phyloP scores from a whole-genome alignment of 1,140 invertebrate species.

The Habropoda laboriosa region DNA sequence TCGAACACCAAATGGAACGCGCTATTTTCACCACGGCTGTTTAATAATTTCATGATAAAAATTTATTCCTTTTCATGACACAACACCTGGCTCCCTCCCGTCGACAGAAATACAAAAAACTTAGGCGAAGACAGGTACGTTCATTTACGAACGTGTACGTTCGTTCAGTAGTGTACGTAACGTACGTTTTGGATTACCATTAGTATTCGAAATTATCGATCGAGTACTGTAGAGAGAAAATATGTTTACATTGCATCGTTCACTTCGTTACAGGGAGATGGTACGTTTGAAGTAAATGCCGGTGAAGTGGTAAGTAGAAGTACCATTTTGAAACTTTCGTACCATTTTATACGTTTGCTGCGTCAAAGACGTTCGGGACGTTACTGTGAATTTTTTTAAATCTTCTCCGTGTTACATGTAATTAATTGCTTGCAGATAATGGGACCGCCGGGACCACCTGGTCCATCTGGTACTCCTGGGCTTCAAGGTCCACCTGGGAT shows the following conservation, averaged over 20 bases:
- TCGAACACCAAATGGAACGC: background rate
- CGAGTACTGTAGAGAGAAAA: too few species aligned
- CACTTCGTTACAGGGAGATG: conserved; percentile 87
- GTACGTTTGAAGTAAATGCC: conserved; percentile 87
- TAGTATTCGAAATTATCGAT: background rate
- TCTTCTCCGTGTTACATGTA: background rate
- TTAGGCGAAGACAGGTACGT: conserved; percentile 92
- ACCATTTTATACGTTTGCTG: background rate
- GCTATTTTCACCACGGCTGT: background rate
- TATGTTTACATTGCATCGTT: background rate
- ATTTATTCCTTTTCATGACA: conserved; percentile 66
- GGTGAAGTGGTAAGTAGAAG: conserved; percentile 86
- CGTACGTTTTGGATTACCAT: background rate
- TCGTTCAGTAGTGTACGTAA: background rate
- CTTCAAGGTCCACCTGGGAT: conserved; percentile 92
- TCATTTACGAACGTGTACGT: conserved; percentile 29
- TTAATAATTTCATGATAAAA: conserved; percentile 52
- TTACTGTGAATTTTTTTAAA: background rate
- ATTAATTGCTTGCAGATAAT: conserved; percentile 81
- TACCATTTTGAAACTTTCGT: background rate
- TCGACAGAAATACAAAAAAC: conserved; percentile 93
- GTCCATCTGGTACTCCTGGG: conserved; percentile 87
- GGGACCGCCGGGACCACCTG: conserved; percentile 93
- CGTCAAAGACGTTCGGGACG: background rate
- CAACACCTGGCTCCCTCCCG: conserved; percentile 37